These are phyloP conservation scores for Drosophila paramelanica DNA, from an alignment of 2,888 invertebrate genomes.

Conservation along the genomic window DNA sequence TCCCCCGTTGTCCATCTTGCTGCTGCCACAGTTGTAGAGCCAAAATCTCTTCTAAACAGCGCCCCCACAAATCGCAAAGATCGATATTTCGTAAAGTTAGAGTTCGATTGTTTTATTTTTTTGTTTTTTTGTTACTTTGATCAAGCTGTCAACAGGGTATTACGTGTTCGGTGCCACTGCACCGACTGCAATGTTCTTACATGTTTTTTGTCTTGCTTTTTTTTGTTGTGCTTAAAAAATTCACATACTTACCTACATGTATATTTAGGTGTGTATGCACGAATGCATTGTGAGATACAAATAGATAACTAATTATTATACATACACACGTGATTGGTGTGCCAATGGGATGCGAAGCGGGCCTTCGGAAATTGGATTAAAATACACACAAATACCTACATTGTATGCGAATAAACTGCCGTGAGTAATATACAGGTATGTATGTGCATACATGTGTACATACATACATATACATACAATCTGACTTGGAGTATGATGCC, in stretches of 20 bases:
- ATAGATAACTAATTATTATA: conserved; percentile 16
- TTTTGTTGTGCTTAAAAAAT: conserved; percentile 27
- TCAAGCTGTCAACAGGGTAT: not conserved
- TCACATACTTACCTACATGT: conserved; percentile 15
- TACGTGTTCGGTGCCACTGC: not conserved
- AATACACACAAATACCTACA: not conserved
- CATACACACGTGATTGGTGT: conserved; percentile 3
- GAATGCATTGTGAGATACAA: not conserved
- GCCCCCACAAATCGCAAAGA: no score
- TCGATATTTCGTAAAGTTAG: not conserved
- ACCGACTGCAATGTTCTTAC: not conserved
- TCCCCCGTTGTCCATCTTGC: not conserved
- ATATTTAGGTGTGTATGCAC: conserved; percentile 1
- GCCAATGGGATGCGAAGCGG: conserved; percentile 16
- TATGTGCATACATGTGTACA: not conserved
- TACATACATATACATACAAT: not conserved
- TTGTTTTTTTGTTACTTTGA: no score
- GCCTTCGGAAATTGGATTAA: not conserved
- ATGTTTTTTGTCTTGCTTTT: conserved; percentile 11
- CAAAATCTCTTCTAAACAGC: no score
- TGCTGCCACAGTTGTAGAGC: not conserved
- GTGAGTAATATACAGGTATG: not conserved
- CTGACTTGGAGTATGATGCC: not conserved
- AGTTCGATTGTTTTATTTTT: no score
- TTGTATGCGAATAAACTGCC: not conserved